These are phyloP conservation scores for Catalaphyllia jardinei DNA, from an alignment of 64 coral and sea anemone genomes.

Conservation along the genomic window DNA sequence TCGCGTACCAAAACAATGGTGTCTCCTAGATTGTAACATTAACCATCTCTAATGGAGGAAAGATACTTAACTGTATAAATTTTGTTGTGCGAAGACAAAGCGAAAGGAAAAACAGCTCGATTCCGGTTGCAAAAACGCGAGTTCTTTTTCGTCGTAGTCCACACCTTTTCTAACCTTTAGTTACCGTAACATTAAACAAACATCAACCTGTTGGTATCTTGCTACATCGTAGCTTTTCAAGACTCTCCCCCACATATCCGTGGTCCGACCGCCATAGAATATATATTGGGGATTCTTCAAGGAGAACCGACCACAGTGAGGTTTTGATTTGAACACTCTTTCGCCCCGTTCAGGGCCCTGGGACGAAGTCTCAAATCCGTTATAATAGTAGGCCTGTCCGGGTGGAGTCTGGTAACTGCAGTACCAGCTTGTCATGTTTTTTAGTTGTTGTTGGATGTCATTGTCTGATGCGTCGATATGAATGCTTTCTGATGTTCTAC, in stretches of 20 bases:
- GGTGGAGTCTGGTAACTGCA: slow-evolving; percentile 54
- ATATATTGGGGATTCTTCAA: slow-evolving; percentile 60
- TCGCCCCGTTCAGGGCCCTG: slow-evolving; percentile 47
- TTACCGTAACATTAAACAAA: not conserved
- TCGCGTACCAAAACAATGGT: no score
- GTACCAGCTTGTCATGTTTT: slow-evolving; percentile 59
- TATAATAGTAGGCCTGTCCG: slow-evolving; percentile 63
- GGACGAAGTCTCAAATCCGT: slow-evolving; percentile 41
- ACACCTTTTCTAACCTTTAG: no score
- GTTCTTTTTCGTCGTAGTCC: no score
- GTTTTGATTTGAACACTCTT: slow-evolving; percentile 27
- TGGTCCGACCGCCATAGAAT: slow-evolving; percentile 44
- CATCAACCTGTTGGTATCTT: slow-evolving; percentile 55
- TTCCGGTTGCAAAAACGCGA: no score
- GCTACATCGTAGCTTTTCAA: slow-evolving; percentile 51
- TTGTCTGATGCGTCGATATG: slow-evolving; percentile 27
- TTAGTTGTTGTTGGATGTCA: slow-evolving; percentile 29
- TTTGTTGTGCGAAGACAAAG: no score
- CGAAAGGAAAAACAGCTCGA: no score
- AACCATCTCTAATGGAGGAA: no score
- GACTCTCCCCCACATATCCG: slow-evolving; percentile 30
- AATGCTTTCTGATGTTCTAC: slow-evolving; percentile 53
- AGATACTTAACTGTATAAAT: no score
- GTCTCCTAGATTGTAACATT: no score
- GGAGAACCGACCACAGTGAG: slow-evolving; percentile 53